Evolutionary conservation across 2,113 vertebrate species (phyloP), one percentile per base, ranked within the genome.

Genomic region (Oceanodroma tethys): DNA sequence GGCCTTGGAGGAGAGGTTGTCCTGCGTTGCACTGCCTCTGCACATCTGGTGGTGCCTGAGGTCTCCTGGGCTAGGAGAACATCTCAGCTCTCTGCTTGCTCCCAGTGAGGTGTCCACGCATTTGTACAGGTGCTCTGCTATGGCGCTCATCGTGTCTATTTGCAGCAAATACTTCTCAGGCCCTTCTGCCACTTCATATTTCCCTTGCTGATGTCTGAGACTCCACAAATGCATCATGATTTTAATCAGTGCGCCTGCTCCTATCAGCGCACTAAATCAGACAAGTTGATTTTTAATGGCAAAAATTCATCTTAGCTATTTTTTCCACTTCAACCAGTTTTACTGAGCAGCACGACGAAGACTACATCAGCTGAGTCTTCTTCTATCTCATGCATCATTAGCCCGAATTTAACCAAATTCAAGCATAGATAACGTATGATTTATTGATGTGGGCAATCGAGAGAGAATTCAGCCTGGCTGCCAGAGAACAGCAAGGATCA

Each of bases 101-200:
- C 38, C 40, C 83, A 21, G 43, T 7, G 1, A 72, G 16, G 21
- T 0, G 3, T 55, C 53, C 17, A 2, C 15, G 38, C 9, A 0
- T 16, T 40, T 11, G 7, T 62, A 5, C 15, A 13, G 13, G 32
- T 8, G 40, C 42, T 67, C 29, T 72, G 15, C 55, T 13, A 4
- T 1, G 38, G 50, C 0, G 7, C 36, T 52, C 30, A 0, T 13
- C 0, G 1, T 36, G n/a, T 34, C 38, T 68, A 0, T 20, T 67
- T 55, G 65, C 42, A 67, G 26, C 43, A 81, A 79, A 52, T 23
- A 7, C 60, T 71, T 47, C 76, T 55, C 56, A 40, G 70, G 17
- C 29, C 30, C 70, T 76, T 23, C 70, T 60, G 38, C 48, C 34
- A 5, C 32, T 82, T 72, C 29, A 1, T 10, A 1, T 58, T 70